phyloP scores from a whole-genome alignment of 1,140 invertebrate genomes.

The Choristoneura fumiferana region DNA sequence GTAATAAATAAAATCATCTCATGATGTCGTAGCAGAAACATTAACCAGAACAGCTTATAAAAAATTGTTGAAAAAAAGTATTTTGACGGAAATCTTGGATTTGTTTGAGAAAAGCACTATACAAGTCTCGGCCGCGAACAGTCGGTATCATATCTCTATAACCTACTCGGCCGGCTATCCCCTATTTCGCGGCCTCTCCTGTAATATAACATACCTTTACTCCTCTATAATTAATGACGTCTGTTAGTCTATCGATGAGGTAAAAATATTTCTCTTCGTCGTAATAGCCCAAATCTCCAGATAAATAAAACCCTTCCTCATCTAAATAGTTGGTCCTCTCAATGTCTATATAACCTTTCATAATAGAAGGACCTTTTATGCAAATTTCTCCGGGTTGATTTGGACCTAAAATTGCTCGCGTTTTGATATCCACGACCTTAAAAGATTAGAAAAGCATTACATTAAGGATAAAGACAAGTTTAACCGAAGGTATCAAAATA shows the following conservation, averaged over 20 bases:
- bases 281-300: slow-evolving; percentile 88
- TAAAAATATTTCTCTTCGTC: slow-evolving; percentile 84
- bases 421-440: slow-evolving; percentile 78
- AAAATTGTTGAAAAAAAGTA: too few relatives aligned
- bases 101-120: too few relatives aligned
- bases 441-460: slow-evolving; percentile 15
- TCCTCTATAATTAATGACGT: slow-evolving; percentile 88
- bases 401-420: slow-evolving; percentile 76
- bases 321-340: slow-evolving; percentile 83
- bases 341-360: slow-evolving; percentile 83
- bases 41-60: too few relatives aligned
- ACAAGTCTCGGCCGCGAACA: too few relatives aligned
- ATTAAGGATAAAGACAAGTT: too few relatives aligned
- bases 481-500: too few relatives aligned
- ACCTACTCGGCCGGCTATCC: too few relatives aligned
- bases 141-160: too few relatives aligned
- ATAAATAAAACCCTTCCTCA: slow-evolving; percentile 87
- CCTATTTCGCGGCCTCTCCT: too few relatives aligned
- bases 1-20: too few relatives aligned
- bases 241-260: slow-evolving; percentile 87
- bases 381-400: slow-evolving; percentile 82
- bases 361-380: slow-evolving; percentile 79
- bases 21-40: too few relatives aligned
- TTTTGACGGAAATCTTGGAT: too few relatives aligned
- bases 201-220: slow-evolving; percentile 47